A percentile compares a stretch with the other conserved stretches of the same genome.
phyloP scores from a whole-genome alignment of 1,140 invertebrate genomes.

The Hylaeus volcanicus region DNA sequence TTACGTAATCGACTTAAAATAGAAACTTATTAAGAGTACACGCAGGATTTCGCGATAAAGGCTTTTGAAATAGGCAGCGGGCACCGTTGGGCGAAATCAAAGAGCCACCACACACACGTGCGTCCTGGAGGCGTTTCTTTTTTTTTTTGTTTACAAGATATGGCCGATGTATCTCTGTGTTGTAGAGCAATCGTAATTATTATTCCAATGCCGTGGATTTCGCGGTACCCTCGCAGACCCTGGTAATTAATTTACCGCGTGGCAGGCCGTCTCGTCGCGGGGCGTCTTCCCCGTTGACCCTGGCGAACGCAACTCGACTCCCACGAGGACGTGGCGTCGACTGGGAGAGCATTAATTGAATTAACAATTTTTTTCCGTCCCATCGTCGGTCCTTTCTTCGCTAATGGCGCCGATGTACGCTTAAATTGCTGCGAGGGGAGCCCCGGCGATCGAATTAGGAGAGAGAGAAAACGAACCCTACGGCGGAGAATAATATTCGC shows the following conservation, averaged over 20 bases:
- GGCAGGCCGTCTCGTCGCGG: no score
- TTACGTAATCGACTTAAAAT: no score
- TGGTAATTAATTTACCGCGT: background rate
- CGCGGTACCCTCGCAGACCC: background rate
- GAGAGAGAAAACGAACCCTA: background rate
- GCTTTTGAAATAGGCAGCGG: no score
- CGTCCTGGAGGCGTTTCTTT: no score
- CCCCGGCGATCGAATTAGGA: background rate
- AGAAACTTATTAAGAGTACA: no score
- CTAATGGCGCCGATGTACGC: background rate
- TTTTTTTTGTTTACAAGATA: no score
- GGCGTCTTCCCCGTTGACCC: background rate
- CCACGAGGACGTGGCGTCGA: background rate
- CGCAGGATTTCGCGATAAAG: no score
- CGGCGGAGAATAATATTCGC: background rate
- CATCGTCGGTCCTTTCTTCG: background rate
- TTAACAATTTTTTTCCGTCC: constrained; percentile 11
- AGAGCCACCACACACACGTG: no score
- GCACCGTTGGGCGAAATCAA: no score
- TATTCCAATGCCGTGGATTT: background rate
- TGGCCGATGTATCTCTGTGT: no score
- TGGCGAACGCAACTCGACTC: background rate
- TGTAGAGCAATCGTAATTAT: no score
- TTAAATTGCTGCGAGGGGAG: background rate
- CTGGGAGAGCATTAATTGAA: constrained; percentile 7